phyloP scores from a whole-genome alignment of 2,888 invertebrate species.

The Phanerotoma sp. region DNA sequence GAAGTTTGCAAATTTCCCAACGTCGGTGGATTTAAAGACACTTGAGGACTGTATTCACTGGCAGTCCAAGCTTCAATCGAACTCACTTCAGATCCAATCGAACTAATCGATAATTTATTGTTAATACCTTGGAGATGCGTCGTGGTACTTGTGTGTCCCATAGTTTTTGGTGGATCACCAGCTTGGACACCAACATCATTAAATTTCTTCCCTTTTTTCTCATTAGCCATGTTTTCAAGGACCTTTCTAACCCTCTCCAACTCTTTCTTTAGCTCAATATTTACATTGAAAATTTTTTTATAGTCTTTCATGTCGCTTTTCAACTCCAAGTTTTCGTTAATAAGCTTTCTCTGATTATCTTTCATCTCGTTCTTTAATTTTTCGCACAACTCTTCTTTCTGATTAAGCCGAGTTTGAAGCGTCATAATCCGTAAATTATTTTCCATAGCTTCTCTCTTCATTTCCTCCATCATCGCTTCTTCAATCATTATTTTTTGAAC shows the following conservation, averaged over 20 bases:
- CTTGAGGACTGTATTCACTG: conserved; percentile 40
- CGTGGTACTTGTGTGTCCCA: conserved; percentile 11
- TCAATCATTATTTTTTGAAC: not conserved
- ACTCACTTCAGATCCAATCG: conserved; percentile 41
- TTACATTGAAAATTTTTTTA: no score
- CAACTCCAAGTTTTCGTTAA: conserved; percentile 15
- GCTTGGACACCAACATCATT: conserved; percentile 44
- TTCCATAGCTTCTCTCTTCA: conserved; percentile 36
- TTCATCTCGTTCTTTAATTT: conserved; percentile 18
- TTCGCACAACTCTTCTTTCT: conserved; percentile 36
- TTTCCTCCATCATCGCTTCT: not conserved
- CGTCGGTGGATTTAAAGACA: conserved; percentile 47
- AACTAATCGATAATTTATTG: conserved; percentile 36
- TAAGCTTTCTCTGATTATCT: not conserved
- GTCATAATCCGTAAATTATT: conserved; percentile 35
- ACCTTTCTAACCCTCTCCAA: no score
- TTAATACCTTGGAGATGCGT: conserved; percentile 24
- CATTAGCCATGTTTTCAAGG: not conserved
- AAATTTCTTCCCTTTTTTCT: conserved; percentile 30
- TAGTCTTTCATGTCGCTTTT: no score
- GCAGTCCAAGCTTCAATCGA: conserved; percentile 51
- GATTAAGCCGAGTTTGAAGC: conserved; percentile 31
- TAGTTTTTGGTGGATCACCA: conserved; percentile 28
- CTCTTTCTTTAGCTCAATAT: conserved; percentile 29
- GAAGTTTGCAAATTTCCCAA: conserved; percentile 40